phyloP scores from a whole-genome alignment of 2,888 invertebrate genomes.

The Drosophila greeni region DNA sequence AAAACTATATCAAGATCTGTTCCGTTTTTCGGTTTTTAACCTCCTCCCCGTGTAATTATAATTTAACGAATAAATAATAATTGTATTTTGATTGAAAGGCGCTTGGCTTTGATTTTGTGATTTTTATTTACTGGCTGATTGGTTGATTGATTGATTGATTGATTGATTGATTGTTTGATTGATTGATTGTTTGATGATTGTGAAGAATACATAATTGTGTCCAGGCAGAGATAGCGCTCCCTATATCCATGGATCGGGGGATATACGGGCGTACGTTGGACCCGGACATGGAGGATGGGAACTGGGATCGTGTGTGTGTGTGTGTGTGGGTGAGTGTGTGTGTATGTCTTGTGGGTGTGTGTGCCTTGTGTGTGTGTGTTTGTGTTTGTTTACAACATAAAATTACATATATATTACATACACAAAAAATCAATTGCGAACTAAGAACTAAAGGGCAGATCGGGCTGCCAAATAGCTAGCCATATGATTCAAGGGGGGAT shows the following conservation, averaged over 20 bases:
- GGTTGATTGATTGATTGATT: constrained; percentile 4
- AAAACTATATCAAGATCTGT: constrained; percentile 6
- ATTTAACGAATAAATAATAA: constrained; percentile 33
- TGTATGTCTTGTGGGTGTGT: constrained; percentile 1
- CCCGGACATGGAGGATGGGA: constrained; percentile 20
- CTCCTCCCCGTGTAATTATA: constrained; percentile 45
- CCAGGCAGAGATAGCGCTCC: constrained; percentile 19
- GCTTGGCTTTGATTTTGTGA: constrained; percentile 10
- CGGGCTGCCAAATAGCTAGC: constrained; percentile 69
- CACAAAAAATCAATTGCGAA: constrained; percentile 58
- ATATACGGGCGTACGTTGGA: constrained; percentile 14
- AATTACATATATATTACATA: constrained; percentile 49
- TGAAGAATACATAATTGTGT: constrained; percentile 42
- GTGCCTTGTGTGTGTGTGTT: not conserved
- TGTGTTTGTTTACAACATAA: constrained; percentile 42
- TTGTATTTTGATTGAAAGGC: constrained; percentile 16
- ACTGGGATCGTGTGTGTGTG: constrained; percentile 16
- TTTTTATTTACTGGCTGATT: constrained; percentile 41
- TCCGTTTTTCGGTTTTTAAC: constrained; percentile 22
- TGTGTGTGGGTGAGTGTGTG: constrained; percentile 14
- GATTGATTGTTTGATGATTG: constrained; percentile 33
- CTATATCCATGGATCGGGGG: constrained; percentile 5
- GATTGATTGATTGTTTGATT: constrained; percentile 27
- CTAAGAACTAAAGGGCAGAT: constrained; percentile 69
- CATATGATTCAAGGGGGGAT: constrained; percentile 50